These are phyloP conservation scores for Rhamphomyia laevipes DNA, from an alignment of 2,888 invertebrate species.

Conservation along the genomic window DNA sequence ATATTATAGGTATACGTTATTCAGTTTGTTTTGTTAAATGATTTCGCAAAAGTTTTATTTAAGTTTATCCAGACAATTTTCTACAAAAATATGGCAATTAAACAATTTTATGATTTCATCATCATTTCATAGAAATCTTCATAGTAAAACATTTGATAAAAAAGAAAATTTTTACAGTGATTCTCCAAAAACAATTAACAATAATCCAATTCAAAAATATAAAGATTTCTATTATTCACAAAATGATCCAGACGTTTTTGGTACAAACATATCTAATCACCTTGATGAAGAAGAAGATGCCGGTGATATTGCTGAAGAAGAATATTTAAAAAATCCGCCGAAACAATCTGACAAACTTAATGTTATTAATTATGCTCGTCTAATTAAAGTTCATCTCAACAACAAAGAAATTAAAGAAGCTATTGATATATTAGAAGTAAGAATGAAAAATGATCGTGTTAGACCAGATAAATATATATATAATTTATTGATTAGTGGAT, in stretches of 20 bases:
- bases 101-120: no score
- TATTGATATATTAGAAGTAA: constrained; percentile 61
- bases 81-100: no score
- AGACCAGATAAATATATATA: constrained; percentile 71
- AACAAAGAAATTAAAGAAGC: constrained; percentile 63
- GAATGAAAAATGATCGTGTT: constrained; percentile 66
- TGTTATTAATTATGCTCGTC: constrained; percentile 53
- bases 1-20: no score
- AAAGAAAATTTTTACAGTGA: no score
- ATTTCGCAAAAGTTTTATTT: no score
- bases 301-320: constrained; percentile 49
- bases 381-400: constrained; percentile 55
- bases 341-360: constrained; percentile 42
- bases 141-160: no score
- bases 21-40: no score
- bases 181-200: no score
- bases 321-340: constrained; percentile 43
- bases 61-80: no score
- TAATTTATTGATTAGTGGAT: constrained; percentile 70
- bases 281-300: constrained; percentile 38
- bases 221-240: no score
- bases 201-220: no score
- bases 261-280: background rate
- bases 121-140: no score
- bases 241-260: constrained; percentile 14